Evolutionary conservation across 1,140 invertebrate species (phyloP), one percentile per base, ranked within the genome.

Genomic region (Ectropis grisescens): DNA sequence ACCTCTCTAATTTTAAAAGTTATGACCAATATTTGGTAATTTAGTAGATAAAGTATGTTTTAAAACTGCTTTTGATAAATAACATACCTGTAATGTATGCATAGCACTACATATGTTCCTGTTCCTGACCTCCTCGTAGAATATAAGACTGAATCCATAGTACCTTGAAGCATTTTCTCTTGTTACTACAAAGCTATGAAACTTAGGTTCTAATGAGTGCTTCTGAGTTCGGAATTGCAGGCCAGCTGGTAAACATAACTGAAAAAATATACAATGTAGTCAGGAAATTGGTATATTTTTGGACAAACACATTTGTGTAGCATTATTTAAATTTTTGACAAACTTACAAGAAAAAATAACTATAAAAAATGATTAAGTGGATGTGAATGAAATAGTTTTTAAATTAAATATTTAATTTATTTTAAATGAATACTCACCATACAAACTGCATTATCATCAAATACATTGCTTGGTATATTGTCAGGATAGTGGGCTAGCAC

Each of bases 151-250:
- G 65, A 96, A 96, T 23, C 98, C 98, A 85, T 96, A 97, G 31
- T 90, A 91, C 50, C 95, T 86, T 41, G 91, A 91, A 27, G 97
- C 98, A 88, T 99, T 96, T 85, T 98, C 96, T 59, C 92, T 89
- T 11, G 97, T 99, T 26, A 98, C 95, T 5, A 98, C 89, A 85
- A 99, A 99, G 29, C 96, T 95, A 78, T 99, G 98, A 85, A 98
- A 98, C 46, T 87, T 88, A 9, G 96, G 92, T 46, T 93, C 90
- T 41, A 95, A 87, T 28, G 89, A 88, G 76, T 98, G 93, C 76
- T 95, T 96, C 74, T 98, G 95, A 2, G 96, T 98, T 33, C 93
- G 89, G 83, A 99, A 98, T 53, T 91, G 88, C 10, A 99, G 80
- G 28, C 97, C 97, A 76, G 91, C 91, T 22, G 97, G 97, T 60